A percentile compares a stretch with the other conserved stretches of the same genome.
These are phyloP conservation scores for Silvanus unidentatus DNA, from an alignment of 2,888 invertebrate genomes.

Conservation along the genomic window DNA sequence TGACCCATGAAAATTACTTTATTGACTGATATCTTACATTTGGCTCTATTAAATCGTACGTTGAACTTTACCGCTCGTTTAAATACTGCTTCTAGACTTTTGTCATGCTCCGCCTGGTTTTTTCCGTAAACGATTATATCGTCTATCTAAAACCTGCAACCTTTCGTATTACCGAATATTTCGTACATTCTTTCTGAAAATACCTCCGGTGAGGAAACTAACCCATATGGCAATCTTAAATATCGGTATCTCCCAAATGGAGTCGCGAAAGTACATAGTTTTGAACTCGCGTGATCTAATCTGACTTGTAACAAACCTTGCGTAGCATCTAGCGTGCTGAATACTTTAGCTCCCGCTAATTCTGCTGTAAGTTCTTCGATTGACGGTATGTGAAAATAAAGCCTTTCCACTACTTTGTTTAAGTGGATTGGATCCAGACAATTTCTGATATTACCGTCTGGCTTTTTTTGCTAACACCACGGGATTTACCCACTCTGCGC, in stretches of 20 bases:
- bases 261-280: slow-evolving; percentile 9
- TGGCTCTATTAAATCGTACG: slow-evolving; percentile 18
- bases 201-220: slow-evolving; percentile 14
- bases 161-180: slow-evolving; percentile 14
- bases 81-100: slow-evolving; percentile 9
- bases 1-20: slow-evolving; percentile 20
- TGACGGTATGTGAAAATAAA: slow-evolving; percentile 6
- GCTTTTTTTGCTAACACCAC: slow-evolving; percentile 17
- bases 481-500: slow-evolving; percentile 13
- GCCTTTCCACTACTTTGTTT: slow-evolving; percentile 23
- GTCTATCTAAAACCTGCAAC: slow-evolving; percentile 15
- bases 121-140: slow-evolving; percentile 13
- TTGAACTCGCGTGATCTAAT: slow-evolving; percentile 7
- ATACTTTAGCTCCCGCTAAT: slow-evolving; percentile 17
- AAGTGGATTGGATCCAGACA: slow-evolving; percentile 31
- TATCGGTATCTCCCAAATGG: slow-evolving; percentile 8
- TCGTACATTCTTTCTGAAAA: slow-evolving; percentile 15
- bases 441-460: slow-evolving; percentile 20
- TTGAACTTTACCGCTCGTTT: slow-evolving; percentile 14
- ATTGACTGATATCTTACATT: slow-evolving; percentile 26
- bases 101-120: slow-evolving; percentile 12
- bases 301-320: slow-evolving; percentile 12
- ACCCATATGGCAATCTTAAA: slow-evolving; percentile 27
- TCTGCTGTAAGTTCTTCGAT: slow-evolving; percentile 7
- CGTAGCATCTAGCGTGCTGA: slow-evolving; percentile 27